A percentile compares a stretch with the other conserved stretches of the same genome.
phyloP scores from a whole-genome alignment of 2,113 vertebrate genomes.

The Apaloderma vittatum region DNA sequence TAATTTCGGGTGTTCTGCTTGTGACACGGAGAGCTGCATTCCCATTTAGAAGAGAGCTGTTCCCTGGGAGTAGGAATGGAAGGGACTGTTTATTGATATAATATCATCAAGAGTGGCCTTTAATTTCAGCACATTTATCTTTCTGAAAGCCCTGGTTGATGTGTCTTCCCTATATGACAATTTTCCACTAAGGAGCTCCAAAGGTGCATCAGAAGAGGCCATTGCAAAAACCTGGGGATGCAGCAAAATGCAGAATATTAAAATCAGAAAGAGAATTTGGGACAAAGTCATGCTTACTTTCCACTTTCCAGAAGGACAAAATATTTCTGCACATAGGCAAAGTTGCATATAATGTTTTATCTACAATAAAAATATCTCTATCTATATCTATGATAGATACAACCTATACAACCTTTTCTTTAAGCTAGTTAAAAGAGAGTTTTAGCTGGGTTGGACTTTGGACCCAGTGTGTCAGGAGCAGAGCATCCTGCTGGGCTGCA shows the following conservation, averaged over 20 bases:
- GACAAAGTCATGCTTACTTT: background rate
- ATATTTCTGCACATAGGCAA: background rate
- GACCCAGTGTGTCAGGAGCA: background rate
- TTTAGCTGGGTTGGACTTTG: background rate
- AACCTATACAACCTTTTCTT: background rate
- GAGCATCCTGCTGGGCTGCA: background rate
- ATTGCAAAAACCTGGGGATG: background rate
- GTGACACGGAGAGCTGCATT: background rate
- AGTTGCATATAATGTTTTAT: background rate
- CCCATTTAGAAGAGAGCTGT: background rate
- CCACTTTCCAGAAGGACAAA: background rate
- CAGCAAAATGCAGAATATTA: background rate
- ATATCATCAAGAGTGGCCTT: background rate
- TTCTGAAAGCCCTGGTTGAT: background rate
- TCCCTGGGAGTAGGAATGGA: background rate
- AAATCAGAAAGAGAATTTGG: background rate
- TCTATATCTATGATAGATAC: background rate
- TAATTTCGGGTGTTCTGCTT: conserved; percentile 34
- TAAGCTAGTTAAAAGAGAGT: background rate
- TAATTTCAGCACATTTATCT: background rate
- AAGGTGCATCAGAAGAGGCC: background rate
- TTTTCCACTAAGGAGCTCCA: background rate
- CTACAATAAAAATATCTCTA: background rate
- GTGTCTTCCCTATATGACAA: background rate
- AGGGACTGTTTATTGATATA: background rate